Evolutionary conservation across 2,113 vertebrate species (phyloP).

Genomic region (Rhizomys pruinosus): DNA sequence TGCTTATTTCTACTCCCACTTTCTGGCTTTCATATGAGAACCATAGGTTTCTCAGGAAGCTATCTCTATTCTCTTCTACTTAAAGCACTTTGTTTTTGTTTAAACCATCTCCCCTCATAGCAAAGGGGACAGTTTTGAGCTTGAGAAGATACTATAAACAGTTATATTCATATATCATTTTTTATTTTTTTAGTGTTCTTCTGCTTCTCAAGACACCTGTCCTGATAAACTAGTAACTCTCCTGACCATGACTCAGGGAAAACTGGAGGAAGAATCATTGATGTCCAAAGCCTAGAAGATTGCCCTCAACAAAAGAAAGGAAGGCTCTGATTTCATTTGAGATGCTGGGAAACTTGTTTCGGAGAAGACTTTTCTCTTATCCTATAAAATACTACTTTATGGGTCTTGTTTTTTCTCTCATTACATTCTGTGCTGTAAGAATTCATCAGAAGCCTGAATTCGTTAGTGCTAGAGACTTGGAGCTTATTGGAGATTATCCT

Average conservation of each 20-base stretch:
- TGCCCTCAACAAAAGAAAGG: conserved; percentile 50
- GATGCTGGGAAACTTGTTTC: conserved; percentile 84
- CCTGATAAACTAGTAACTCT: not conserved
- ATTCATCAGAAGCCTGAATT: conserved; percentile 84
- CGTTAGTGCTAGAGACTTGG: conserved; percentile 80
- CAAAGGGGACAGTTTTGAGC: too few species aligned
- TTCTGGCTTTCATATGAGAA: too few species aligned
- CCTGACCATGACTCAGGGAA: conserved; percentile 32
- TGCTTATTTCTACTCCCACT: too few species aligned
- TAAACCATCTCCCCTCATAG: too few species aligned
- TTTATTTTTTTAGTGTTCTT: too few species aligned
- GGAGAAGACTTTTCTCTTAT: conserved; percentile 90
- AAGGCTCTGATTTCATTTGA: conserved; percentile 61
- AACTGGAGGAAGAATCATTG: conserved; percentile 47
- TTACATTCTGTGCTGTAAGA: conserved; percentile 83
- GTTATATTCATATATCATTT: too few species aligned
- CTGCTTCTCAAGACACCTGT: too few species aligned
- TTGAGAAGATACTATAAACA: too few species aligned
- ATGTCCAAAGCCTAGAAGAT: not conserved
- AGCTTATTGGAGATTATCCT: conserved; percentile 84
- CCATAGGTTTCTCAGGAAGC: too few species aligned
- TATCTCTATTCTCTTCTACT: too few species aligned
- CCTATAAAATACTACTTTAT: conserved; percentile 78
- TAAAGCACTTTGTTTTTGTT: too few species aligned
- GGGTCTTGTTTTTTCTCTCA: conserved; percentile 79